Evolutionary conservation across 2,797 vertebrate species (phyloP), one percentile per base, ranked within the genome.

Genomic region (Orientallactaga sibirica): DNA sequence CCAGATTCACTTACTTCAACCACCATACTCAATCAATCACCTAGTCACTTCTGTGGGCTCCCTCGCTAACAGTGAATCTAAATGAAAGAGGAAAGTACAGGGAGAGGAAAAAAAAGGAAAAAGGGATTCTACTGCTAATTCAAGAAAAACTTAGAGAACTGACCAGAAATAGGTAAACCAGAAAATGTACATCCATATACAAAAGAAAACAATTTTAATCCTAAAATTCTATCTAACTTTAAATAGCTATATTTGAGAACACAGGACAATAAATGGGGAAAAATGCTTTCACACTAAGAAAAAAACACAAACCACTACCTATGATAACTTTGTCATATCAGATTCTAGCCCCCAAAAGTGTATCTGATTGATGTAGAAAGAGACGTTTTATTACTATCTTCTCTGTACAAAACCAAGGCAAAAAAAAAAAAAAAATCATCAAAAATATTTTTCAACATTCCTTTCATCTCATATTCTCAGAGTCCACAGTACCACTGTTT

Each of bases 201-300:
- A 7, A 48, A 48, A 48, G 48, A 2, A 48, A 2, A 48, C 1
- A 7, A 48, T 58, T 29, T 48, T 29, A 43, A 90, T 90, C 67
- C 88, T 58, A 43, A 33, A 96, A 93, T 55, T 77, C 0, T 10
- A 52, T 12, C 68, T 90, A 25, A 82, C 84, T 89, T 91, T 79
- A 85, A 82, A 84, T 15, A 87, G n/a, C 64, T 76, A 7, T 25
- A 74, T 25, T 77, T 78, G 64, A 74, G 27, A 79, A 62, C 22
- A 81, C 58, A 75, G 62, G 33, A 3, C 52, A 41, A 85, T n/a
- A 86, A 82, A 80, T 1, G 27, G 37, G 71, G 90, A 88, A 70
- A 33, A 79, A 19, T 25, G 3, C 77, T 92, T 94, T 78, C 87
- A 58, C 20, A 92, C 83, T 84, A n/a, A 93, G 7, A n/a, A 83